Conservation (phyloP, 1,140 invertebrate species). For the Aphelinus atriplicis region DNA sequence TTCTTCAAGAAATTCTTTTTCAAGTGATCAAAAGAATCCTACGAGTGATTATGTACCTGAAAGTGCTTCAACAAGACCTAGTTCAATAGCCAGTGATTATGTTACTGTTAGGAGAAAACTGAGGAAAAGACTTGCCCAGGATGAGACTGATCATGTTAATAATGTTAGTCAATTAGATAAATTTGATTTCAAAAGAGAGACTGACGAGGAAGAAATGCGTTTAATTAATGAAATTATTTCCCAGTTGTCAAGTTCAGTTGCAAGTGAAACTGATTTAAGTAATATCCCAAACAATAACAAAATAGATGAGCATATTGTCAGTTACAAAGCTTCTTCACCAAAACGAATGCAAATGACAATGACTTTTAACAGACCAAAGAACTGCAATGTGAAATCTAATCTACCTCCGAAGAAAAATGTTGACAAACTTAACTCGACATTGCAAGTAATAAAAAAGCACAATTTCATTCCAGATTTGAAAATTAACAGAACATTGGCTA, state of each 20-base stretch:
- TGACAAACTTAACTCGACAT: constrained; percentile 8
- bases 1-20: constrained; percentile 8
- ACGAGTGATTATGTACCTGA: constrained; percentile 6
- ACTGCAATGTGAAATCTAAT: constrained; percentile 5
- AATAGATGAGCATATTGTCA: constrained; percentile 15
- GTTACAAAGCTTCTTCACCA: constrained; percentile 5
- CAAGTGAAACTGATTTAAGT: constrained; percentile 34
- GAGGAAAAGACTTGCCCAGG: background rate
- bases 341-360: constrained; percentile 26
- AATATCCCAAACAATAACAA: constrained; percentile 20
- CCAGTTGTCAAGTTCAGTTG: constrained; percentile 48
- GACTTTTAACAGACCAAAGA: constrained; percentile 31
- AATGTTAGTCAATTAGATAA: background rate
- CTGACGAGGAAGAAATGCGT: constrained; percentile 43
- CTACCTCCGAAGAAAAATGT: background rate
- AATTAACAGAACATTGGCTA: constrained; percentile 19
- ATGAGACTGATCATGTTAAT: constrained; percentile 3
- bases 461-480: constrained; percentile 19
- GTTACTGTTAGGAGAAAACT: constrained; percentile 20
- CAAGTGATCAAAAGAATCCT: background rate
- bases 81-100: constrained; percentile 19
- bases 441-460: constrained; percentile 26
- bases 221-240: constrained; percentile 52
- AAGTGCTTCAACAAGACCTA: background rate
- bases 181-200: constrained; percentile 40